Percentiles rank a stretch among this genome's conserved stretches.
Evolutionary conservation across 2,797 vertebrate species (phyloP).

Genomic region (Poeciliopsis paucimaculata): DNA sequence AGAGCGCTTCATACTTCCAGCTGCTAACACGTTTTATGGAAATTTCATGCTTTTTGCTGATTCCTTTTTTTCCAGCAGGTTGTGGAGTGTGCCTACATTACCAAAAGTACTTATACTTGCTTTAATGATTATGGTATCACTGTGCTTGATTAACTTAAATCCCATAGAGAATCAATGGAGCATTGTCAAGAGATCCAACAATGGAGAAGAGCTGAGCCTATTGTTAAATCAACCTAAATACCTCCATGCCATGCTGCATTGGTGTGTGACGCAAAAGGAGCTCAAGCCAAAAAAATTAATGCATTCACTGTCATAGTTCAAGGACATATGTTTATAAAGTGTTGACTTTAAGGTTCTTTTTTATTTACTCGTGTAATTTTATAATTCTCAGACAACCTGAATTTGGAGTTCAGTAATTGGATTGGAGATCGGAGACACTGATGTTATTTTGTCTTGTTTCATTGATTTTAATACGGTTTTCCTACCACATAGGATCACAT

Average conservation of each 20-base stretch:
- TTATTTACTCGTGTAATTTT: background rate
- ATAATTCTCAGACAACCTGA: background rate
- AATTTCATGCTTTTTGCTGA: background rate
- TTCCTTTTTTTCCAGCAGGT: background rate
- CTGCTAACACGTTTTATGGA: background rate
- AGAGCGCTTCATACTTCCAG: background rate
- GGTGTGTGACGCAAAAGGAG: background rate
- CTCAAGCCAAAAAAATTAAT: background rate
- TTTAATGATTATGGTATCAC: background rate
- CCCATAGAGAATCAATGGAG: background rate
- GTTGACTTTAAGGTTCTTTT: background rate
- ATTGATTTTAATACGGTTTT: conserved; percentile 38
- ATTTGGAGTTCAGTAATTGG: background rate
- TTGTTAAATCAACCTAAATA: background rate
- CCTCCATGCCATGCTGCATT: background rate
- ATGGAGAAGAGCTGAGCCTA: background rate
- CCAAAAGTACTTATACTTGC: background rate
- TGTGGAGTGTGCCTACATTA: background rate
- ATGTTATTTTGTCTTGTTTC: conserved; percentile 25
- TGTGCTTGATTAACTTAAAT: background rate
- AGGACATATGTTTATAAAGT: background rate
- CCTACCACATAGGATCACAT: conserved; percentile 35
- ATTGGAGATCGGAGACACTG: conserved; percentile 12
- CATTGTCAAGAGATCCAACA: background rate
- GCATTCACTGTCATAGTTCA: background rate